Evolutionary conservation across 2,113 vertebrate genomes (phyloP).

Genomic region (Chiloscyllium plagiosum): DNA sequence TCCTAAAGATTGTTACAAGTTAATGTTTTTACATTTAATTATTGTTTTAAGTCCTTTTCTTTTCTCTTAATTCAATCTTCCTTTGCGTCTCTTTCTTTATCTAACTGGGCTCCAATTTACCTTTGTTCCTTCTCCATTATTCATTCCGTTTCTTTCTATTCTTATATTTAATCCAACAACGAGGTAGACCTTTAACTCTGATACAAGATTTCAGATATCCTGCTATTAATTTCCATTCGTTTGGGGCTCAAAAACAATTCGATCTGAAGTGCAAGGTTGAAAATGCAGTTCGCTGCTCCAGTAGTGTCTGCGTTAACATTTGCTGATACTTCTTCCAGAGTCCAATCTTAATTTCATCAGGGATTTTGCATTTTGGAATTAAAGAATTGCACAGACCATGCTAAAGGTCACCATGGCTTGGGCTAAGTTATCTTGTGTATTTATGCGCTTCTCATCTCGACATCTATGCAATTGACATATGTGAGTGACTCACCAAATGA

Average conservation of each 20-base stretch:
- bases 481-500: too few species aligned
- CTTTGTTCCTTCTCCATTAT: background rate
- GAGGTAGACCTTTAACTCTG: background rate
- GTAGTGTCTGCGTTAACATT: background rate
- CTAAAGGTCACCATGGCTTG: too few species aligned
- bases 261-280: background rate
- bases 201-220: background rate
- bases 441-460: too few species aligned
- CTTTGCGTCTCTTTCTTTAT: background rate
- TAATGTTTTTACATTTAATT: background rate
- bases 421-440: too few species aligned
- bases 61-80: background rate
- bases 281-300: background rate
- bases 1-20: background rate
- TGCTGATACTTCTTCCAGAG: background rate
- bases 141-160: background rate
- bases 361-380: too few species aligned
- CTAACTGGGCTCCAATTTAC: background rate
- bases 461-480: too few species aligned
- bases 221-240: background rate
- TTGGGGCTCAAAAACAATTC: background rate
- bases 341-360: too few species aligned
- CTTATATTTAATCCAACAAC: background rate
- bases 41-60: background rate
- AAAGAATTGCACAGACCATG: too few species aligned